Evolutionary conservation across 2,888 invertebrate genomes (phyloP).

Genomic region (Limnephilus lunatus): DNA sequence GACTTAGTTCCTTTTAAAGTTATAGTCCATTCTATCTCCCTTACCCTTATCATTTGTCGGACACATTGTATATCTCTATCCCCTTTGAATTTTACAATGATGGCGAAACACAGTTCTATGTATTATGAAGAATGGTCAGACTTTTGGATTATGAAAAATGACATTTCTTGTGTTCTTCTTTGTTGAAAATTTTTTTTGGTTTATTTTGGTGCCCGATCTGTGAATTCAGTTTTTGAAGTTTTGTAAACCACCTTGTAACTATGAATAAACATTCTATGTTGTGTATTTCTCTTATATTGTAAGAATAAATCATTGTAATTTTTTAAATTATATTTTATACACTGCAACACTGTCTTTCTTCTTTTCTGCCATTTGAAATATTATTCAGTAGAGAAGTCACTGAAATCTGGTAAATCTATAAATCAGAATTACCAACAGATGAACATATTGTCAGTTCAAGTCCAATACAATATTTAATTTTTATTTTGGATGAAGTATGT

Average conservation of each 20-base stretch:
- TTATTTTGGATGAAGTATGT: neutral
- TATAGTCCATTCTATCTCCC: too few species aligned
- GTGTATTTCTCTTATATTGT: constrained; percentile 19
- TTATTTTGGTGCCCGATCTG: neutral
- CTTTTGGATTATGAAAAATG: too few species aligned
- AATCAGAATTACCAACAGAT: neutral
- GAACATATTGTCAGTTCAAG: too few species aligned
- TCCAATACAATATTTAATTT: neutral
- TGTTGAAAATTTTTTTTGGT: neutral
- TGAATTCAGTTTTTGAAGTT: neutral
- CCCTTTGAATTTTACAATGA: too few species aligned
- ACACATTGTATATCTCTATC: too few species aligned
- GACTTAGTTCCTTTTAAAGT: too few species aligned
- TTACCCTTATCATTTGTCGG: too few species aligned
- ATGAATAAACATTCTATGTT: constrained; percentile 14
- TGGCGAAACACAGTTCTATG: too few species aligned
- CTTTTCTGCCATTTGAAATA: constrained; percentile 1
- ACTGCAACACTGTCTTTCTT: constrained; percentile 8
- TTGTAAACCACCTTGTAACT: neutral
- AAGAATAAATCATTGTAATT: constrained; percentile 38
- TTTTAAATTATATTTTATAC: constrained; percentile 41
- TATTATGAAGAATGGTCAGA: too few species aligned
- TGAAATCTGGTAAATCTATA: neutral
- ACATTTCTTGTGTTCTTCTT: neutral
- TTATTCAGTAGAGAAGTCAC: neutral